Percentiles rank a stretch among this genome's conserved stretches.
These are phyloP conservation scores for Anser cygnoides DNA, from an alignment of 2,113 vertebrate genomes.

Conservation along the genomic window DNA sequence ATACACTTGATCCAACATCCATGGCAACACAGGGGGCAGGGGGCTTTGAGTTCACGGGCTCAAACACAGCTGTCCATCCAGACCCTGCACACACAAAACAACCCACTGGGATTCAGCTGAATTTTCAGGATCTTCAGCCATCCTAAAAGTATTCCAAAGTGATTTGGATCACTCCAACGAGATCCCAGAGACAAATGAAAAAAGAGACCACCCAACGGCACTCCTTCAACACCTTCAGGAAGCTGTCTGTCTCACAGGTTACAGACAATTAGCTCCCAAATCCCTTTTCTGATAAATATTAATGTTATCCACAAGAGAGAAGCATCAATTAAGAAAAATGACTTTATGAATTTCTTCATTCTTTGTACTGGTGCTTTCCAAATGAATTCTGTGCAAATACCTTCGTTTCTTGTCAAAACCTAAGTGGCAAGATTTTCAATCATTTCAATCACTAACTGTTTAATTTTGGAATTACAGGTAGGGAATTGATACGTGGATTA, in stretches of 20 bases:
- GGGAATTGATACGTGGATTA: fast-evolving
- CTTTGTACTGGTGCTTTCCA: not conserved
- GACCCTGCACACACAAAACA: conserved; percentile 64
- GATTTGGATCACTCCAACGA: too few relatives aligned
- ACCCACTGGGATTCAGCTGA: fast-evolving
- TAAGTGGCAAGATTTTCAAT: not conserved
- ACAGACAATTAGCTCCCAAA: not conserved
- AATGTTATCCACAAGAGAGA: not conserved
- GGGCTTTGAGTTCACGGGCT: conserved; percentile 68
- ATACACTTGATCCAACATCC: conserved; percentile 80
- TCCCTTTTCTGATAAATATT: not conserved
- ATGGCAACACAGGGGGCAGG: conserved; percentile 64
- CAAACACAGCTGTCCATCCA: conserved; percentile 84
- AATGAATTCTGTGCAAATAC: too few relatives aligned
- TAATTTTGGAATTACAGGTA: not conserved
- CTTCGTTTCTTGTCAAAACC: not conserved
- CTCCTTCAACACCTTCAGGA: fast-evolving
- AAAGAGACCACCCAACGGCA: fast-evolving
- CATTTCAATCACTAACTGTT: not conserved
- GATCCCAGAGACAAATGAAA: not conserved
- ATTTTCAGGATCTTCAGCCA: too few relatives aligned
- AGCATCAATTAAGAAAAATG: fast-evolving
- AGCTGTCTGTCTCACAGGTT: not conserved
- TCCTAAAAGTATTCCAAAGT: not conserved
- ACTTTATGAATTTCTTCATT: fast-evolving